Conservation (phyloP, 2,888 invertebrate species). For the Macrosiphum euphorbiae region DNA sequence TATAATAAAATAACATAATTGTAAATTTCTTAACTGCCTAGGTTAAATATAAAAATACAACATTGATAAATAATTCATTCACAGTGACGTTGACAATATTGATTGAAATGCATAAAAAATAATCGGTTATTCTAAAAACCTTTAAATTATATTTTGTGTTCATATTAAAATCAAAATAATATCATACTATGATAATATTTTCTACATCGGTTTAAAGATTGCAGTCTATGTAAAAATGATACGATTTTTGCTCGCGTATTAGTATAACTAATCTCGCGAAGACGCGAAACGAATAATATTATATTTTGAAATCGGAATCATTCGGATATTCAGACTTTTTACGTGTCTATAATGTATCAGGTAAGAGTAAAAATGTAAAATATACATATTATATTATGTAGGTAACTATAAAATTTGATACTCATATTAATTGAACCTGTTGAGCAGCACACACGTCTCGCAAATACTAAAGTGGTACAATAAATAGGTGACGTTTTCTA, state of each 20-base stretch:
- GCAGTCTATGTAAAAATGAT: too few relatives aligned
- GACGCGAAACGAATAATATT: not conserved
- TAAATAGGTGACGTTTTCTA: not conserved
- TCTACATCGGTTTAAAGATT: too few relatives aligned
- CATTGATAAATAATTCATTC: not conserved
- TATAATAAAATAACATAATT: not conserved
- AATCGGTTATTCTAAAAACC: too few relatives aligned
- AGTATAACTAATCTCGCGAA: not conserved
- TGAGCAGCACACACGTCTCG: too few relatives aligned
- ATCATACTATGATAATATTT: too few relatives aligned
- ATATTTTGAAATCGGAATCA: not conserved
- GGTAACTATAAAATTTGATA: too few relatives aligned
- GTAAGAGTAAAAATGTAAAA: too few relatives aligned
- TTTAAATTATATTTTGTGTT: too few relatives aligned
- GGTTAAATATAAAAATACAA: not conserved
- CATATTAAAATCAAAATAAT: too few relatives aligned
- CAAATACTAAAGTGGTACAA: not conserved
- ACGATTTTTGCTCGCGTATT: not conserved
- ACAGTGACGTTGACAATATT: not conserved
- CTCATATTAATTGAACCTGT: too few relatives aligned
- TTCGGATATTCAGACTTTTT: not conserved
- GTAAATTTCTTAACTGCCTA: not conserved
- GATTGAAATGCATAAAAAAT: too few relatives aligned
- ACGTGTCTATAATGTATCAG: not conserved
- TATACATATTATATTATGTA: too few relatives aligned